phyloP scores from a whole-genome alignment of 2,888 invertebrate genomes.

The Hyppa rectilinea region DNA sequence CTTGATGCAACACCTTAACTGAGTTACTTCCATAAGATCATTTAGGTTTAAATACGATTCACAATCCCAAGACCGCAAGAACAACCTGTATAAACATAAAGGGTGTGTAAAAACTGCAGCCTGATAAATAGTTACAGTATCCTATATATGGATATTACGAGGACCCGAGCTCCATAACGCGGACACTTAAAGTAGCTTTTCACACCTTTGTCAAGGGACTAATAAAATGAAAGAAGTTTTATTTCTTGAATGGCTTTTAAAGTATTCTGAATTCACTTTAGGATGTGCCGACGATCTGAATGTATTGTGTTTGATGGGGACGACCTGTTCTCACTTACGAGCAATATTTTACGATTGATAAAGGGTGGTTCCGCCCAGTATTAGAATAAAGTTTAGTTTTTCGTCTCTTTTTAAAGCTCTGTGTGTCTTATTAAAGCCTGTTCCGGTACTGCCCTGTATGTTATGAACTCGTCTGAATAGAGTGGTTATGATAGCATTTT shows the following conservation, averaged over 20 bases:
- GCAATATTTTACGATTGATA: background rate
- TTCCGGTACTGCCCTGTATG: background rate
- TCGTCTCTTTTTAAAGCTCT: background rate
- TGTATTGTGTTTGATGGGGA: conserved; percentile 15
- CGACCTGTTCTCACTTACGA: background rate
- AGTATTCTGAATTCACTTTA: conserved; percentile 46
- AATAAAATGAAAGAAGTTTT: conserved; percentile 60
- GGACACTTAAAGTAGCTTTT: conserved; percentile 56
- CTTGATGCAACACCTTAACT: background rate
- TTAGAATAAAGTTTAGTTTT: background rate
- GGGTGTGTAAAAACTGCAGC: conserved; percentile 27
- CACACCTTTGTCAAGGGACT: conserved; percentile 58
- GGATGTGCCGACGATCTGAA: conserved; percentile 35
- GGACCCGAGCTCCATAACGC: conserved; percentile 27
- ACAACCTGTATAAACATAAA: conserved; percentile 34
- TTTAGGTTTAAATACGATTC: background rate
- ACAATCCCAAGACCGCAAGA: background rate
- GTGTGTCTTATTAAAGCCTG: background rate
- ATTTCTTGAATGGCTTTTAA: conserved; percentile 53
- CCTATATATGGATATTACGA: conserved; percentile 52
- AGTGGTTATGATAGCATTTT: background rate
- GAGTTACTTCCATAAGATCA: background rate
- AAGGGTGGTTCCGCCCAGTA: background rate
- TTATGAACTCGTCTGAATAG: background rate
- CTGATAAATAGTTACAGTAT: conserved; percentile 45